Percentiles rank a stretch among this genome's conserved stretches.
These are phyloP conservation scores for Ormyrus pomaceus DNA, from an alignment of 2,888 invertebrate species.

Conservation along the genomic window DNA sequence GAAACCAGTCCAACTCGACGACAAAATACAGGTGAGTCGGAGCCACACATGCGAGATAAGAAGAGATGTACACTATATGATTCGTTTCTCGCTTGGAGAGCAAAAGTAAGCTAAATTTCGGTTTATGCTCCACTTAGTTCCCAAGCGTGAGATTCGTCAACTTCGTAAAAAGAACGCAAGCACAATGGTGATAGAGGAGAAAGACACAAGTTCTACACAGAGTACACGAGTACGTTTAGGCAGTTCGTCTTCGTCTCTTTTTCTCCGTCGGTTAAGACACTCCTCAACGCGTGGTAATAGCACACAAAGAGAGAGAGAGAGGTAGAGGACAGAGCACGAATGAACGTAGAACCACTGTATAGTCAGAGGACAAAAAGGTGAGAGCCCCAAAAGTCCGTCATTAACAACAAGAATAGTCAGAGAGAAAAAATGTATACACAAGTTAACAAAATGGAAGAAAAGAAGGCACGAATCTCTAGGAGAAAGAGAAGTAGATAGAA, in stretches of 20 bases:
- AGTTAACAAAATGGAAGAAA: not conserved
- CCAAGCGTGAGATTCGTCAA: slow-evolving; percentile 25
- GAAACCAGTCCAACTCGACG: slow-evolving; percentile 26
- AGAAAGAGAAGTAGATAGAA: slow-evolving; percentile 20
- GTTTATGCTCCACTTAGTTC: slow-evolving; percentile 1
- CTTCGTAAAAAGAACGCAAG: slow-evolving; percentile 15
- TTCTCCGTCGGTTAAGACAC: slow-evolving; percentile 10
- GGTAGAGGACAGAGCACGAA: slow-evolving; percentile 5
- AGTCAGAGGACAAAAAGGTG: slow-evolving; percentile 17
- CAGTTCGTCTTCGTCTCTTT: slow-evolving; percentile 28
- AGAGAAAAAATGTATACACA: not conserved
- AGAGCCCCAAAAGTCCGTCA: slow-evolving; percentile 6
- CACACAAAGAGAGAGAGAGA: no score
- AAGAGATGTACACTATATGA: slow-evolving; percentile 18
- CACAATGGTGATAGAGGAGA: slow-evolving; percentile 22
- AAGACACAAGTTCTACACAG: slow-evolving; percentile 10
- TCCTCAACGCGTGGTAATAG: slow-evolving; percentile 3
- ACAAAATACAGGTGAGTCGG: not conserved
- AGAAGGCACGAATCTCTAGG: slow-evolving; percentile 7
- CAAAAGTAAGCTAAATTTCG: slow-evolving; percentile 9
- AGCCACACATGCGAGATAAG: slow-evolving; percentile 21
- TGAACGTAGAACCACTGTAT: not conserved
- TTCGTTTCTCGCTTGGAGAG: slow-evolving; percentile 20
- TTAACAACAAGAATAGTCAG: not conserved
- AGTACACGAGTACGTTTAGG: not conserved